Base-by-base conservation (phyloP, 1,140 invertebrate genomes). In the Medauroidea extradentata region DNA sequence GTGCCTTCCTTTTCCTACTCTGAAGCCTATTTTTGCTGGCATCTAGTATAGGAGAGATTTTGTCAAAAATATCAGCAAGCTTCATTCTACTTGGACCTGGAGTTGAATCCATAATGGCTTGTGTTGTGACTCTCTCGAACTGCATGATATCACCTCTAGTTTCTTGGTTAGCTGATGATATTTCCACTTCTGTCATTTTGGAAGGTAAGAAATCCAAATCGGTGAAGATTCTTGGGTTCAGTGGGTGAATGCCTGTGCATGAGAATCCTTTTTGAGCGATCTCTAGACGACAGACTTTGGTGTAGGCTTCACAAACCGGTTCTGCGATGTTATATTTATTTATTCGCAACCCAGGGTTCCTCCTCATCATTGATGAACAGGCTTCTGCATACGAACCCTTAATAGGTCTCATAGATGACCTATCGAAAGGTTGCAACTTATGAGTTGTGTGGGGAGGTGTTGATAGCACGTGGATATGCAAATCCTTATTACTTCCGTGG, bases 371-470 rank as follows among this genome's bases (percentile, higher is more conserved):
- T 18, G 21, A n/a, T 19, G 23, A 25, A 44, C 54, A 57, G 66
- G 49, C 39, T 48, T 57, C 63, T 25, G 66, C 61, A 49, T 72
- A 77, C 8, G 67, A 65, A 60, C 67, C 34, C 67, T 72, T 73
- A 7, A 76, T 57, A 48, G 74, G 70, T 51, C 70, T 73, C 65
- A 74, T 71, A 39, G 74, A 69, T 8, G 66, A 50, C 39, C 69
- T 53, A 55, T 76, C 71, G 7, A 73, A 49, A 8, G 69, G 70
- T 50, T 74, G 72, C 0, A 74, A 60, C 49, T 67, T 67, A 53
- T 73, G 69, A 8, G 68, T 70, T 39, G 71, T 73, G 53, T 75
- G 71, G 7, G 71, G 68, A 53, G 71, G 71, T 14, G 67, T 60
- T 41, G 69, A 70, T 11, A 75, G 50, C 62, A 76, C 66, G 23